Conservation (phyloP, 2,888 invertebrate genomes). For the Pogonocherus hispidulus region DNA sequence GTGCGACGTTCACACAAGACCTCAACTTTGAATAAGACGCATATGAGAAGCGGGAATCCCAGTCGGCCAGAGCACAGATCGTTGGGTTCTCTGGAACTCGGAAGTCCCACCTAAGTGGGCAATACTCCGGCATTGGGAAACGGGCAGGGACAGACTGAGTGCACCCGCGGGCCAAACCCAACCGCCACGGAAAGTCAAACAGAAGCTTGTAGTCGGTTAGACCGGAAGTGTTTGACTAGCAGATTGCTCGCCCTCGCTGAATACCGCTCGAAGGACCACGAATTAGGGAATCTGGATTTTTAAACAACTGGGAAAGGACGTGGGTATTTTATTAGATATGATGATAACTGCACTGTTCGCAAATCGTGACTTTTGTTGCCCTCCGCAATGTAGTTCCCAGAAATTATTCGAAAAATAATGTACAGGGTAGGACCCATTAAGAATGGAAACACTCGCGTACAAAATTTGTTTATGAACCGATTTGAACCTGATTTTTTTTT, state of each 20-base stretch:
- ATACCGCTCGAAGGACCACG: too few species aligned
- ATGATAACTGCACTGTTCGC: too few species aligned
- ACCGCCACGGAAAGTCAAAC: slow-evolving; percentile 44
- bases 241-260: not conserved
- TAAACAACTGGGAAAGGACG: not conserved
- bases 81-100: slow-evolving; percentile 2
- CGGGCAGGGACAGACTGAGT: slow-evolving; percentile 45
- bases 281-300: too few species aligned
- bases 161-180: slow-evolving; percentile 47
- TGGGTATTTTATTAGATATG: too few species aligned
- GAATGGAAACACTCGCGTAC: too few species aligned
- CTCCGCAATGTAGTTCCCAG: too few species aligned
- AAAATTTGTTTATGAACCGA: too few species aligned
- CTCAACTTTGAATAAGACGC: slow-evolving; percentile 18
- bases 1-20: not conserved
- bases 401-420: too few species aligned
- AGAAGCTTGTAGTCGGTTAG: slow-evolving; percentile 20
- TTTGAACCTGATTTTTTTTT: too few species aligned
- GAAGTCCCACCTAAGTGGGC: slow-evolving; percentile 4
- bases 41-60: slow-evolving; percentile 10
- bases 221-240: not conserved
- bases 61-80: not conserved
- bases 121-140: slow-evolving; percentile 27
- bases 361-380: too few species aligned
- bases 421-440: too few species aligned